phyloP scores from a whole-genome alignment of 2,113 vertebrate species.

The Cinclus mexicanus region DNA sequence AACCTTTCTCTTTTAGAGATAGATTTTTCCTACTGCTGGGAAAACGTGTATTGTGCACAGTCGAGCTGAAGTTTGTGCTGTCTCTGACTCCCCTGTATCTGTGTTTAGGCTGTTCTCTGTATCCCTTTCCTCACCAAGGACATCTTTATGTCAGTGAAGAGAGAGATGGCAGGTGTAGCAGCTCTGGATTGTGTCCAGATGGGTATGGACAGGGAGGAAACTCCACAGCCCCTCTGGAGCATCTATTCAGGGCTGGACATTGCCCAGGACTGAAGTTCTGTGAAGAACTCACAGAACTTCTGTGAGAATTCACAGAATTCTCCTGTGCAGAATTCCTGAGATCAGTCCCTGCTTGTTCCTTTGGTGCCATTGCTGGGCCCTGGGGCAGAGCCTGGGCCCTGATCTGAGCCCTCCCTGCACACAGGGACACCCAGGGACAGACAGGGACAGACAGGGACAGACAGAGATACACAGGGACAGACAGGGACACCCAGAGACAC shows the following conservation, averaged over 20 bases:
- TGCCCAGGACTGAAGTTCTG: neutral
- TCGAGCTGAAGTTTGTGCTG: neutral
- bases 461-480: too few species aligned
- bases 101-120: neutral
- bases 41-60: neutral
- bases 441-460: neutral
- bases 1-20: neutral
- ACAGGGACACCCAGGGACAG: neutral
- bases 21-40: neutral
- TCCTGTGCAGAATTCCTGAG: neutral
- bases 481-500: too few species aligned
- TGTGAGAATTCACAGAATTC: too few species aligned
- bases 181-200: neutral
- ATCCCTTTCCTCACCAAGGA: neutral
- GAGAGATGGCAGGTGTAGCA: neutral
- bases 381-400: neutral
- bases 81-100: neutral
- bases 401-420: too few species aligned
- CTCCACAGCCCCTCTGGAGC: rapidly evolving
- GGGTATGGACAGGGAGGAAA: neutral
- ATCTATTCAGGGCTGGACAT: neutral
- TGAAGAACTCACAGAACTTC: too few species aligned
- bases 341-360: rapidly evolving
- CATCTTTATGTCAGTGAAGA: neutral
- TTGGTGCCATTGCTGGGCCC: neutral